Percentiles rank a stretch among this genome's conserved stretches.
phyloP scores from a whole-genome alignment of 2,888 invertebrate genomes.

The Drosophila mettleri region DNA sequence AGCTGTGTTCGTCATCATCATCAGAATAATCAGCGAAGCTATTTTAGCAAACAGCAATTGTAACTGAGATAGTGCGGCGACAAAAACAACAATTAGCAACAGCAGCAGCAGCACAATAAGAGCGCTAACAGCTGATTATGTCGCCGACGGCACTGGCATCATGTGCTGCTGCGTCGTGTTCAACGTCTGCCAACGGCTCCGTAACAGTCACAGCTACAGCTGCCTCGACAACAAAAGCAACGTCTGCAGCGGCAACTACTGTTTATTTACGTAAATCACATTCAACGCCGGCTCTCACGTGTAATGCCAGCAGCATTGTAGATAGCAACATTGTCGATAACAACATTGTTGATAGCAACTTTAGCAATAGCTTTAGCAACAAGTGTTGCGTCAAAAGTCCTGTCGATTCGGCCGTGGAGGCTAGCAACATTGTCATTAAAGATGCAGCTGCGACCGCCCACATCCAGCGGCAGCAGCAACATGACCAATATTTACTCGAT shows the following conservation, averaged over 20 bases:
- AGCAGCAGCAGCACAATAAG: conserved; percentile 15
- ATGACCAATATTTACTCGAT: conserved; percentile 46
- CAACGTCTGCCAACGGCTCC: conserved; percentile 35
- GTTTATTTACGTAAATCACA: conserved; percentile 70
- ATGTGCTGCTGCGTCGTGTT: conserved; percentile 34
- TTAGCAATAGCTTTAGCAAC: conserved; percentile 28
- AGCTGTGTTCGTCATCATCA: conserved; percentile 9
- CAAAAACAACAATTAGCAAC: conserved; percentile 38
- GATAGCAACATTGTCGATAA: conserved; percentile 10
- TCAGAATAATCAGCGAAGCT: conserved; percentile 22
- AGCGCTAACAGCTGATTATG: conserved; percentile 66
- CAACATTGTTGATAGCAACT: conserved; percentile 33
- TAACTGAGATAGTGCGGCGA: conserved; percentile 54
- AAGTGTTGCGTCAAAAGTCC: conserved; percentile 23
- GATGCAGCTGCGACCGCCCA: conserved; percentile 53
- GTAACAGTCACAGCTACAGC: conserved; percentile 20
- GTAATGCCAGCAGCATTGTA: conserved; percentile 18
- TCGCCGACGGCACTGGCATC: conserved; percentile 51
- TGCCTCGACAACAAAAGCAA: conserved; percentile 15
- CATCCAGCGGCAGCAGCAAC: conserved; percentile 46
- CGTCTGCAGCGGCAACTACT: conserved; percentile 9
- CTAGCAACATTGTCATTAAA: conserved; percentile 41
- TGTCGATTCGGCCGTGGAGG: conserved; percentile 42
- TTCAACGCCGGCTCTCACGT: conserved; percentile 69
- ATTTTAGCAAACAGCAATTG: conserved; percentile 41